These are phyloP conservation scores for Sebastes goodei DNA, from an alignment of 2,797 vertebrate species.

Conservation along the genomic window DNA sequence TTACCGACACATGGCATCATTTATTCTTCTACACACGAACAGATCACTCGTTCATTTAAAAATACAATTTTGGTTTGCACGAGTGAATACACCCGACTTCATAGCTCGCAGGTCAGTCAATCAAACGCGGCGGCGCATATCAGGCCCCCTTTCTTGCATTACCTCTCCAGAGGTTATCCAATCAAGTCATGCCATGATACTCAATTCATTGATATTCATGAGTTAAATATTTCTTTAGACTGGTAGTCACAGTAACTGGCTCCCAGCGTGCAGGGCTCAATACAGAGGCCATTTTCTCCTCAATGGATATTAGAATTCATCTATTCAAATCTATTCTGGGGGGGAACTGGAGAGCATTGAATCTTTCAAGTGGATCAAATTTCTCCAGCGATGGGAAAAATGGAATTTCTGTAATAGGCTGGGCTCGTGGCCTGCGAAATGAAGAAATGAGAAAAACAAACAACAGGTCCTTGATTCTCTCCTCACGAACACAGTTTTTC, in stretches of 20 bases:
- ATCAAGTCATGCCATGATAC: constrained; percentile 61
- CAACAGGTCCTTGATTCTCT: constrained; percentile 26
- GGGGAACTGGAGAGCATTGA: constrained; percentile 52
- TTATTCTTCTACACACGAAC: constrained; percentile 30
- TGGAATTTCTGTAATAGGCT: constrained; percentile 48
- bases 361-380: constrained; percentile 76
- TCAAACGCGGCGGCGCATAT: constrained; percentile 33
- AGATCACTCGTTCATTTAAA: constrained; percentile 44
- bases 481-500: neutral
- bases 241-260: constrained; percentile 72
- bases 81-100: constrained; percentile 28
- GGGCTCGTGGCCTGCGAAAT: constrained; percentile 21
- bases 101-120: constrained; percentile 52
- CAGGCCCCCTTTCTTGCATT: neutral
- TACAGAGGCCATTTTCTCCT: constrained; percentile 63
- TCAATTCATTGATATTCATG: constrained; percentile 74
- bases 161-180: constrained; percentile 64
- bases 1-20: constrained; percentile 14
- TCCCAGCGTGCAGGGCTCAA: constrained; percentile 49
- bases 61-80: constrained; percentile 34
- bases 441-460: constrained; percentile 58
- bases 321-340: constrained; percentile 77
- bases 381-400: constrained; percentile 56
- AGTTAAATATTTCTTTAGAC: constrained; percentile 73
- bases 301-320: constrained; percentile 75